phyloP scores from a whole-genome alignment of 2,888 invertebrate species.

The Adelognathus sp. region DNA sequence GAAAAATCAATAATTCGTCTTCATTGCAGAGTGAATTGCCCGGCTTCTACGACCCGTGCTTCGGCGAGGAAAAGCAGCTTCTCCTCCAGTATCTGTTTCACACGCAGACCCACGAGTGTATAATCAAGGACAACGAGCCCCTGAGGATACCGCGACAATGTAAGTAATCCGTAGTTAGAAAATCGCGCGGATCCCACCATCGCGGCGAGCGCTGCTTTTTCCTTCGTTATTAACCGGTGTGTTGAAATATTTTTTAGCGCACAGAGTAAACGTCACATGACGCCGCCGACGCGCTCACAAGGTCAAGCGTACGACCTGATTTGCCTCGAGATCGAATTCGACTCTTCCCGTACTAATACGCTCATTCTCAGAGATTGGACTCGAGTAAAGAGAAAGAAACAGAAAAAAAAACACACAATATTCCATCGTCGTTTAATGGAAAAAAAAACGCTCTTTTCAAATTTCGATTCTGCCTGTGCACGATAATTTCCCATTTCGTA shows the following conservation, averaged over 20 bases:
- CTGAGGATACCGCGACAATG: conserved; percentile 90
- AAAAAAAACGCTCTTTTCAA: conserved; percentile 58
- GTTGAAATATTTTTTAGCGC: conserved; percentile 75
- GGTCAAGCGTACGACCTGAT: conserved; percentile 52
- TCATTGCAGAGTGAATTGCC: conserved; percentile 93
- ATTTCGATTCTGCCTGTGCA: conserved; percentile 62
- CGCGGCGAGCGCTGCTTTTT: too few relatives aligned
- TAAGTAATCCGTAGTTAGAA: conserved; percentile 81
- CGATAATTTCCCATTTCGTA: conserved; percentile 49
- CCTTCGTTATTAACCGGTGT: conserved; percentile 26
- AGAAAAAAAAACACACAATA: too few relatives aligned
- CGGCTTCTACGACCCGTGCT: conserved; percentile 98
- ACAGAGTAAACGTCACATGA: conserved; percentile 81
- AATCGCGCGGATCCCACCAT: background rate
- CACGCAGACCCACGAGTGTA: conserved; percentile 89
- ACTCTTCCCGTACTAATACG: conserved; percentile 50
- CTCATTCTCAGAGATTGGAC: conserved; percentile 53
- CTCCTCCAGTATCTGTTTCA: conserved; percentile 93
- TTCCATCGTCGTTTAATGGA: too few relatives aligned
- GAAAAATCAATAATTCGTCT: background rate
- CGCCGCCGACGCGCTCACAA: conserved; percentile 62
- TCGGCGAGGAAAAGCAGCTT: conserved; percentile 95
- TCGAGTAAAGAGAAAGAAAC: conserved; percentile 15
- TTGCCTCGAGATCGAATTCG: conserved; percentile 46
- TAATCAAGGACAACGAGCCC: conserved; percentile 90